Evolutionary conservation across 2,888 invertebrate genomes (phyloP), one percentile per base, ranked within the genome.

Genomic region (Fragum whitleyi): DNA sequence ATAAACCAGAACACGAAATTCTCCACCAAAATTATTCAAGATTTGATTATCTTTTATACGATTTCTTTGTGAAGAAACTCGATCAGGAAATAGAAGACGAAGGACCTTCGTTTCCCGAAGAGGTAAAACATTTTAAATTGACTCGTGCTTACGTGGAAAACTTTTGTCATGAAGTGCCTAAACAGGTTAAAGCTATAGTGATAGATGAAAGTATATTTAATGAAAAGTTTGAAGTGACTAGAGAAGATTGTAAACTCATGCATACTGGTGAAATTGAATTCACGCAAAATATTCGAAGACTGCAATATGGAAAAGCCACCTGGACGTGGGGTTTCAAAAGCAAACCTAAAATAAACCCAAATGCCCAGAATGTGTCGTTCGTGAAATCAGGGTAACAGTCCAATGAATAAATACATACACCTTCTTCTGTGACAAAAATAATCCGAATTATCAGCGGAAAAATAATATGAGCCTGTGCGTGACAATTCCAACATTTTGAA

Each of bases 31-130:
- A 80, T 9, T 59, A 59, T 67, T 73, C 78, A 19, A 26, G 19
- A 39, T 85, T 85, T 74, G 85, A 85, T 55, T 82, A 76, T 51
- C 21, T 74, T 29, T 28, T 85, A 14, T 85, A 82, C 67, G 82
- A 85, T 23, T 85, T 85, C 71, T 85, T 85, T 55, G 28, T 68
- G 21, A 53, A 53, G n/a, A 75, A 61, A 26, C n/a, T 85, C 3
- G n/a, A 61, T 5, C 59, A 62, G 26, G 78, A 85, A 21, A 80
- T 85, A 9, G 57, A 51, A 11, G 74, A 39, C 3, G 85, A 80
- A 42, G 85, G 85, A 55, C 47, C 28, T 2, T 32, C 61, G 7
- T 85, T 85, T 51, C 2, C 26, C 1, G 61, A 70, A 23, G 85
- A 85, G 68, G 57, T 80, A 3, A 51, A 70, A 21, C 61, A 81